Conservation (phyloP, 2,797 vertebrate species). For the Periparus ater region DNA sequence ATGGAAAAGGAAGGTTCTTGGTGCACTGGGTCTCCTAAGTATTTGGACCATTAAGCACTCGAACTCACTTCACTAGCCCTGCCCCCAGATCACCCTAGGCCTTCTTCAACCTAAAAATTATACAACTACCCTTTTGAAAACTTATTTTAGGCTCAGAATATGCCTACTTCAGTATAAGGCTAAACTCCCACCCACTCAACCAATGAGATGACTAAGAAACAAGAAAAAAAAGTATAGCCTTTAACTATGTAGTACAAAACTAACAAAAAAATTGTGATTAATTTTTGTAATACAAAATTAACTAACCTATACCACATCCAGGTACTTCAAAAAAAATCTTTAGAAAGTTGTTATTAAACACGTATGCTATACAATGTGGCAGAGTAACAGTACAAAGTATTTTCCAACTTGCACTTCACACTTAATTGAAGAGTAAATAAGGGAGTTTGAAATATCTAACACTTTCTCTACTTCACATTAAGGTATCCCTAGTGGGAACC, state of each 20-base stretch:
- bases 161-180: neutral
- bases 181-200: fast-evolving
- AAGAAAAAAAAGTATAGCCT: neutral
- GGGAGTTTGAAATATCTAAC: neutral
- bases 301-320: neutral
- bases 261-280: neutral
- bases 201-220: neutral
- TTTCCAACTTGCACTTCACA: neutral
- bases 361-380: neutral
- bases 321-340: neutral
- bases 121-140: neutral
- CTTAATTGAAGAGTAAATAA: neutral
- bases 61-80: fast-evolving
- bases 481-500: neutral
- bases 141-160: neutral
- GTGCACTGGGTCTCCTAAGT: neutral
- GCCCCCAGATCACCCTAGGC: fast-evolving
- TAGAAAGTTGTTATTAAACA: neutral
- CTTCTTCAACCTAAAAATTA: neutral
- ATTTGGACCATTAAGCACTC: fast-evolving
- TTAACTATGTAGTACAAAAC: neutral
- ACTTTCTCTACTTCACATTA: neutral
- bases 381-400: neutral
- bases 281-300: neutral
- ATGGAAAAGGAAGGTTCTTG: neutral